Percentiles rank a stretch among this genome's conserved stretches.
Conservation (phyloP, 1,140 invertebrate genomes). For the Trigoniulus corallinus region DNA sequence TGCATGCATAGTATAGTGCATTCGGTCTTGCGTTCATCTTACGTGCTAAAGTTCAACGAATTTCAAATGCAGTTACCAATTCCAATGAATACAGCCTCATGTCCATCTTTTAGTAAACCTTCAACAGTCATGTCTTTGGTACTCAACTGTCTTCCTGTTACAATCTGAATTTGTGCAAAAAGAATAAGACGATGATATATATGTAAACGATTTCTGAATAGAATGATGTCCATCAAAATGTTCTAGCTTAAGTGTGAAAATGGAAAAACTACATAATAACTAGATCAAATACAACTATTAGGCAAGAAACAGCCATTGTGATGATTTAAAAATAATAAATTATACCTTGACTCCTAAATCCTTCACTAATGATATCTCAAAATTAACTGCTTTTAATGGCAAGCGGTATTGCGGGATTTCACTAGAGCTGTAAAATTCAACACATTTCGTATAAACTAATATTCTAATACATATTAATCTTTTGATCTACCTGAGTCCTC, state of each 20-base stretch:
- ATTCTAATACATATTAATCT: no score
- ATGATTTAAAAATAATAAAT: slow-evolving; percentile 18
- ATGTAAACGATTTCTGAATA: no score
- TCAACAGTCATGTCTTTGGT: neutral
- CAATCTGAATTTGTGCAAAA: no score
- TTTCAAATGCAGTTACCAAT: slow-evolving; percentile 43
- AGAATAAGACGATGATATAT: no score
- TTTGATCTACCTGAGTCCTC: slow-evolving; percentile 69
- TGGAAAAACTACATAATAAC: no score
- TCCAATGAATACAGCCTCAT: slow-evolving; percentile 74
- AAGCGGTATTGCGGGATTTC: slow-evolving; percentile 96
- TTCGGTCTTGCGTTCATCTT: no score
- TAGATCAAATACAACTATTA: slow-evolving; percentile 10
- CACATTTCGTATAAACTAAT: no score
- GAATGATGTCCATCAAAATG: no score
- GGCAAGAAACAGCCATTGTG: slow-evolving; percentile 14
- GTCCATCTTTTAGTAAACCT: slow-evolving; percentile 32
- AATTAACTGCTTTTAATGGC: slow-evolving; percentile 80
- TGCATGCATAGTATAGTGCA: no score
- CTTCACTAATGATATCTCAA: slow-evolving; percentile 78
- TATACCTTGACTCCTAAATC: slow-evolving; percentile 81
- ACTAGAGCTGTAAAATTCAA: slow-evolving; percentile 54
- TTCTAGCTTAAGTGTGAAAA: no score
- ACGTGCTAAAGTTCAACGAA: neutral
- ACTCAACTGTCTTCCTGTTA: neutral